Conservation (phyloP, 2,113 vertebrate species). For the Australoheros scitulus region DNA sequence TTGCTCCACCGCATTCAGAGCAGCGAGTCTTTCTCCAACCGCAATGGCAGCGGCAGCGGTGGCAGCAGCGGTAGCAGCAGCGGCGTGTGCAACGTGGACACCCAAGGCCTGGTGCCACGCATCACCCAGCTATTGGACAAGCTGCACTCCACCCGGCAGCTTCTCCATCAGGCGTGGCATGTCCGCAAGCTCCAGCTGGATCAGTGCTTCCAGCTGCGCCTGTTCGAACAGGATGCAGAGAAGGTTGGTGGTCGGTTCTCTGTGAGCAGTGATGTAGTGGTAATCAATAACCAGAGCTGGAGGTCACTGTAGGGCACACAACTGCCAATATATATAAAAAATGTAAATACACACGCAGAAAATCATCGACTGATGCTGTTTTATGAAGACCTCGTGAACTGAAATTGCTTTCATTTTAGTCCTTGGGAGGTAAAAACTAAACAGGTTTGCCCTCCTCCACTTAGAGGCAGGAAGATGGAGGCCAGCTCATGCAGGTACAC, state of each 20-base stretch:
- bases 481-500: background rate
- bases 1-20: conserved; percentile 96
- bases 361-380: conserved; percentile 42
- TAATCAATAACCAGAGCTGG: conserved; percentile 54
- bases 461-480: background rate
- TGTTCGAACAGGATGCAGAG: conserved; percentile 98
- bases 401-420: background rate
- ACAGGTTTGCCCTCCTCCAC: background rate
- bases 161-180: conserved; percentile 98
- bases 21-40: conserved; percentile 89
- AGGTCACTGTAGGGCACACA: conserved; percentile 35
- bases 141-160: conserved; percentile 95
- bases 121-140: conserved; percentile 94
- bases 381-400: background rate
- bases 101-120: conserved; percentile 93
- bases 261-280: conserved; percentile 16
- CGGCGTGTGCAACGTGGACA: conserved; percentile 88
- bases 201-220: conserved; percentile 97
- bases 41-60: conserved; percentile 76
- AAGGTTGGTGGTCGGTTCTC: conserved; percentile 83
- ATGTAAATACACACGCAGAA: conserved; percentile 42
- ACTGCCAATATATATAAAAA: conserved; percentile 37
- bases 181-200: conserved; percentile 96
- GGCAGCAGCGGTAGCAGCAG: conserved; percentile 71
- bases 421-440: background rate